Percentiles rank a stretch among this genome's conserved stretches.
phyloP scores from a whole-genome alignment of 2,113 vertebrate species.

The Tonatia bakeri region DNA sequence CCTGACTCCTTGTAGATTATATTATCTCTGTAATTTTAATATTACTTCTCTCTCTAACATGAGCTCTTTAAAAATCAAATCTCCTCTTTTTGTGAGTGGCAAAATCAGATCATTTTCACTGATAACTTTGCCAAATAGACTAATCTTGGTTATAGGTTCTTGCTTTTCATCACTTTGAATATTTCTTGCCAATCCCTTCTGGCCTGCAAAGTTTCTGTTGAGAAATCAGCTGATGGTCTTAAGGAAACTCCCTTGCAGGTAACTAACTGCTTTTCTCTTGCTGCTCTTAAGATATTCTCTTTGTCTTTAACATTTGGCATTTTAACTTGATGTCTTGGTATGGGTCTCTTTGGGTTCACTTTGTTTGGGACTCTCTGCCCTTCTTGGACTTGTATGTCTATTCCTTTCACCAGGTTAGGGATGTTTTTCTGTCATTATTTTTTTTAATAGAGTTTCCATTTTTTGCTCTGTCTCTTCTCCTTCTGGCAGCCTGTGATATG shows the following conservation, averaged over 20 bases:
- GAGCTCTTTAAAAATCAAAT: neutral
- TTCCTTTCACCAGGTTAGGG: neutral
- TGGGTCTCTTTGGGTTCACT: neutral
- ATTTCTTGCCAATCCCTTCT: neutral
- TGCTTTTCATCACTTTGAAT: neutral
- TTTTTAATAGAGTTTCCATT: neutral
- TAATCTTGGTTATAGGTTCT: neutral
- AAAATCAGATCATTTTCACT: neutral
- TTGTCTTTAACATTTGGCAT: neutral
- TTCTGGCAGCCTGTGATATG: neutral
- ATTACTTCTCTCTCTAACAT: neutral
- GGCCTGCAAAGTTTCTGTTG: neutral
- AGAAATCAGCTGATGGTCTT: neutral
- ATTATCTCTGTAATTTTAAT: neutral
- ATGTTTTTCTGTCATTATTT: neutral
- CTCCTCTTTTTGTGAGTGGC: neutral
- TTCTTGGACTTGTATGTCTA: neutral
- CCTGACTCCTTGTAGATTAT: neutral
- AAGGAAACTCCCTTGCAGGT: neutral
- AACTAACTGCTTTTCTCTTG: neutral
- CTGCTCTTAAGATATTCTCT: neutral
- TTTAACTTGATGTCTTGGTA: neutral
- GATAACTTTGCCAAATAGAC: neutral
- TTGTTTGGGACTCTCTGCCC: neutral
- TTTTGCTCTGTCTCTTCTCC: neutral